These are phyloP conservation scores for Eospalax fontanierii DNA, from an alignment of 2,797 vertebrate species.

Conservation along the genomic window DNA sequence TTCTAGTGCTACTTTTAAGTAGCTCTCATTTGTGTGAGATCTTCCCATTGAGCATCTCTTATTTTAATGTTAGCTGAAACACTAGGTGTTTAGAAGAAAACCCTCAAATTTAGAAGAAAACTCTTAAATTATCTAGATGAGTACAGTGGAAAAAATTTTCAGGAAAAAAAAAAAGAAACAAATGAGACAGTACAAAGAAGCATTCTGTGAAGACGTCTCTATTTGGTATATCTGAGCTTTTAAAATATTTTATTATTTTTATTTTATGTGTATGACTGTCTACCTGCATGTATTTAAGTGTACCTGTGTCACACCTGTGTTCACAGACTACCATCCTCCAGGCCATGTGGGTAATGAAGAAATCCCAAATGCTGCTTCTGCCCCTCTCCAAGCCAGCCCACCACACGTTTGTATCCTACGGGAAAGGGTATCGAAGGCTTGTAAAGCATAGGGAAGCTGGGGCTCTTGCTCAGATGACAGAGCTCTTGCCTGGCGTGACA, in stretches of 20 bases:
- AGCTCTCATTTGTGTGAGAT: not conserved
- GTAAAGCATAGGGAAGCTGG: not conserved
- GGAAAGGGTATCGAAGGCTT: not conserved
- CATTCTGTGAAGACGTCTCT: not conserved
- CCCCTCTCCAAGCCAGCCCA: no score
- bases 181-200: not conserved
- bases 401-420: accelerated
- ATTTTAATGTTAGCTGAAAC: no score
- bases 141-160: constrained; percentile 13
- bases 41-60: not conserved
- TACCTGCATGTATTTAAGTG: no score
- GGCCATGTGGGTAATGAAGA: no score
- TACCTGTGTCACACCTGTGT: no score
- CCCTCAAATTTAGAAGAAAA: constrained; percentile 42
- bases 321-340: no score
- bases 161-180: constrained; percentile 17
- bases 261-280: no score
- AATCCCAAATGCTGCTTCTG: no score
- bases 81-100: not conserved
- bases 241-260: no score
- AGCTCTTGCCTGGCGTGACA: not conserved
- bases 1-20: not conserved
- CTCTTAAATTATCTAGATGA: constrained; percentile 12
- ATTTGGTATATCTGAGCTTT: not conserved
- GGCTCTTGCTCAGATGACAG: not conserved